phyloP scores from a whole-genome alignment of 2,797 vertebrate genomes.

The Limnodromus scolopaceus region DNA sequence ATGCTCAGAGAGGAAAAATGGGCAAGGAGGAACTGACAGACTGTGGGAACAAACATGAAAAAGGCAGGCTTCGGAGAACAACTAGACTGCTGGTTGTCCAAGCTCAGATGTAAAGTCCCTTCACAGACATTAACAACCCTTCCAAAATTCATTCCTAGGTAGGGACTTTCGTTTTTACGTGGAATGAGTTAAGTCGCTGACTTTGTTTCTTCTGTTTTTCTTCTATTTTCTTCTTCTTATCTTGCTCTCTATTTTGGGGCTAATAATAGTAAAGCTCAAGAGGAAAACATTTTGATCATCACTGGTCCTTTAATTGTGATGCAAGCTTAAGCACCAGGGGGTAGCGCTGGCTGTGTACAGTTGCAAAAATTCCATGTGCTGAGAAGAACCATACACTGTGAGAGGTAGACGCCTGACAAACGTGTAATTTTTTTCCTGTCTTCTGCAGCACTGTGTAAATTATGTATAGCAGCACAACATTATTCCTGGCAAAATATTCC shows the following conservation, averaged over 20 bases:
- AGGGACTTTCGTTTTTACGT: neutral
- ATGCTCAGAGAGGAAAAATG: neutral
- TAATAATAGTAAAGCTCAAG: neutral
- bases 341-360: neutral
- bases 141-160: neutral
- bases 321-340: neutral
- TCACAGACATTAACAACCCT: neutral
- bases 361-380: neutral
- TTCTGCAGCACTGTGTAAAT: neutral
- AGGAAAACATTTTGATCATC: neutral
- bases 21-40: neutral
- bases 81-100: neutral
- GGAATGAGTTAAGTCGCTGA: neutral
- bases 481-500: conserved; percentile 15
- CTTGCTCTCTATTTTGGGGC: neutral
- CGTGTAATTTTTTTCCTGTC: neutral
- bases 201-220: neutral
- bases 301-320: neutral
- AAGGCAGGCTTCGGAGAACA: neutral
- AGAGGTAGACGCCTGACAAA: neutral
- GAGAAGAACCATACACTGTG: neutral
- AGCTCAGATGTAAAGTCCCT: neutral
- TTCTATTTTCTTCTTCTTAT: neutral
- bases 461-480: neutral
- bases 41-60: neutral